Base-by-base conservation (phyloP, 2,113 vertebrate genomes). In the Myiozetetes cayanensis region DNA sequence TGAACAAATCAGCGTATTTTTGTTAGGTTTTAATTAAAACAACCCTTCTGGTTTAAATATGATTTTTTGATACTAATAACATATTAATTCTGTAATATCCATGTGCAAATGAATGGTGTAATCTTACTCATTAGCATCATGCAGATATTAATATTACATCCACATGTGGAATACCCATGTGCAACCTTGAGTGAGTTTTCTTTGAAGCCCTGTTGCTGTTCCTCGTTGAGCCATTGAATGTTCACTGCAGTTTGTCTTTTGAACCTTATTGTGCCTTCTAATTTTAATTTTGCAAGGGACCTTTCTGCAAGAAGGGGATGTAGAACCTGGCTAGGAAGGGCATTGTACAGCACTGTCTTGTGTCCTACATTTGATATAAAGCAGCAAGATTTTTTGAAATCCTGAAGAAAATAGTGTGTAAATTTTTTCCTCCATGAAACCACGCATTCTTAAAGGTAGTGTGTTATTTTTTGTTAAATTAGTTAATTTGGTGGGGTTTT, bases 121-220 rank as follows among this genome's bases (percentile, higher is more conserved):
- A 11, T 35, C 30, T 58, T 28, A 15, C 6, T 68, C 0, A 0
- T 17, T 49, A 55, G 10, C 17, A 18, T 74, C 14, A 12, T n/a
- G 17, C 23, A 66, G 61, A 22, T 47, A 12, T n/a, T 87, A 20
- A 11, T 1, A 1, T 46, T 49, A 16, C 21, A 20, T 16, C 53
- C 31, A 12, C 11, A 1, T 30, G 49, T 43, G n/a, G 35, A 61
- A 19, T 52, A 37, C 11, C 21, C 30, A 4, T 15, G 9, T 73
- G 21, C 18, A 44, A 12, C 28, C 28, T 52, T 56, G 10, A 33
- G 24, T 39, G 41, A 22, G 7, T 23, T 43, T 72, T 41, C n/a
- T 59, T 44, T 39, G 16, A n/a, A 39, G 46, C 22, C 28, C 22
- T 67, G 37, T 56, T 68, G 23, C 30, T 70, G n/a, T n/a, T 74